Conservation (phyloP, 2,113 vertebrate genomes). For the Sus scrofa region DNA sequence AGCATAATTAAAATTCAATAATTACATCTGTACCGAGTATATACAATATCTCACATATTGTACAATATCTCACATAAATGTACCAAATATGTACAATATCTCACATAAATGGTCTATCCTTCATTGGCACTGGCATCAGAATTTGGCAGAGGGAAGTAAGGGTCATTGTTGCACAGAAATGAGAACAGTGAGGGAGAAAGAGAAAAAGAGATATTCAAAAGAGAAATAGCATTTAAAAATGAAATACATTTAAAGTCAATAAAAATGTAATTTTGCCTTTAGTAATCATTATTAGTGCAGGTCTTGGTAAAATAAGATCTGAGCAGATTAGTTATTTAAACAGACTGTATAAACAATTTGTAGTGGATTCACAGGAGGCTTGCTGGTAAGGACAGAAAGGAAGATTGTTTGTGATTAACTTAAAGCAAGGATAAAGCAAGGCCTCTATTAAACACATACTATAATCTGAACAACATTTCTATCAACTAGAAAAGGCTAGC, state of each 20-base stretch:
- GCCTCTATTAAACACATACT: constrained; percentile 75
- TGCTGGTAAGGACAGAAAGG: constrained; percentile 71
- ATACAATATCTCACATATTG: not conserved
- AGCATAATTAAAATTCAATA: not conserved
- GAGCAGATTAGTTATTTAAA: constrained; percentile 84
- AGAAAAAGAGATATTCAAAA: not conserved
- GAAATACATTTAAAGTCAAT: constrained; percentile 80
- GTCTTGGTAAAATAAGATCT: constrained; percentile 83
- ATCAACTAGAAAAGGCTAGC: constrained; percentile 65
- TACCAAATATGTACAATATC: not conserved
- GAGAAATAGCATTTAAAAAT: constrained; percentile 44
- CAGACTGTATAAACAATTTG: constrained; percentile 81
- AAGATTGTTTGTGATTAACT: constrained; percentile 82
- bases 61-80: not conserved
- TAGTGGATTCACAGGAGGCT: constrained; percentile 78
- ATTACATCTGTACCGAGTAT: not conserved
- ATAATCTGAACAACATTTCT: constrained; percentile 77
- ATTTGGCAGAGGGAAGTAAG: not conserved
- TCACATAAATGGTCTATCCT: not conserved
- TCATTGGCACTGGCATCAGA: not conserved
- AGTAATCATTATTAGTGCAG: constrained; percentile 82
- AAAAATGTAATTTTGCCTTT: constrained; percentile 80
- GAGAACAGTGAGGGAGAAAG: not conserved
- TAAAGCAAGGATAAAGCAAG: constrained; percentile 83
- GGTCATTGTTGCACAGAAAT: not conserved